phyloP scores from a whole-genome alignment of 2,888 invertebrate species.

The Nasonovia ribisnigri region DNA sequence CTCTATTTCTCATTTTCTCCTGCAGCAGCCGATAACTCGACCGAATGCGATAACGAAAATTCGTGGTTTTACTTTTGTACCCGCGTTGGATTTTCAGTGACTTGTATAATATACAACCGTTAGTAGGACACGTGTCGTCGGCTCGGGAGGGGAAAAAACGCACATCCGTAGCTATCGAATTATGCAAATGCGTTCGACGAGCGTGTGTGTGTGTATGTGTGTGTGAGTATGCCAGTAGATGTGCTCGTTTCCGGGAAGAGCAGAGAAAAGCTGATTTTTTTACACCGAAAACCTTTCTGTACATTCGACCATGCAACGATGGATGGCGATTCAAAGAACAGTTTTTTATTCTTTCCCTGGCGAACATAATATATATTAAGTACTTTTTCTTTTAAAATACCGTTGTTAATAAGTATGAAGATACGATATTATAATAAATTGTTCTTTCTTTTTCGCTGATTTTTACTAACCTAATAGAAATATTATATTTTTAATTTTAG shows the following conservation, averaged over 20 bases:
- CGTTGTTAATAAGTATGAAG: not conserved
- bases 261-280: not conserved
- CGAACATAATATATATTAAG: not conserved
- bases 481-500: not conserved
- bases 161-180: slow-evolving; percentile 11
- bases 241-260: not conserved
- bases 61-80: not conserved
- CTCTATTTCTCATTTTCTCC: not conserved
- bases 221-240: too few relatives aligned
- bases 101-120: not conserved
- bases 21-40: not conserved
- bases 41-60: not conserved
- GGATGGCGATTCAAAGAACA: not conserved
- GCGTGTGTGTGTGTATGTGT: not conserved
- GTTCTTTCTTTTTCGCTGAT: not conserved
- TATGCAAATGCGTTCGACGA: slow-evolving; percentile 26
- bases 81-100: not conserved
- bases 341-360: not conserved
- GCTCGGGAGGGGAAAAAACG: not conserved
- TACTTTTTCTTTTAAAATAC: not conserved
- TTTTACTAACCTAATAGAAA: not conserved
- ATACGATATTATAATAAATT: not conserved
- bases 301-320: not conserved
- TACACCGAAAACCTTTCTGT: not conserved
- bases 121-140: not conserved